Percentiles rank a stretch among this genome's conserved stretches.
Evolutionary conservation across 2,888 invertebrate species (phyloP).

Genomic region (Nymphalis polychloros): DNA sequence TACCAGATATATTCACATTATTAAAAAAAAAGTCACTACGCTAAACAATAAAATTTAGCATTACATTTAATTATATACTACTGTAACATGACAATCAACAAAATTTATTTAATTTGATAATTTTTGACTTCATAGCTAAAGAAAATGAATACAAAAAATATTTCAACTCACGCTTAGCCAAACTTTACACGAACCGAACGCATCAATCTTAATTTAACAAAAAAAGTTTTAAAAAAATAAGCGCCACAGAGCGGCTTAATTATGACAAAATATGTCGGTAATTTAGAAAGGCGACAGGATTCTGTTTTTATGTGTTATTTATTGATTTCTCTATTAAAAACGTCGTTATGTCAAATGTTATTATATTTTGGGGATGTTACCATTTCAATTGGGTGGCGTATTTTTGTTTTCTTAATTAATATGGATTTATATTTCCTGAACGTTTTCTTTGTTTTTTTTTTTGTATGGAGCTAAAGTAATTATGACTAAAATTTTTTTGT

Average conservation of each 20-base stretch:
- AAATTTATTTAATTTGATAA: too few species aligned
- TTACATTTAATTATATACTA: too few species aligned
- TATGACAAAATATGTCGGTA: constrained; percentile 76
- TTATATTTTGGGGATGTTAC: constrained; percentile 28
- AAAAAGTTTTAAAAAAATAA: constrained; percentile 55
- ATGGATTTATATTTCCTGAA: constrained; percentile 9
- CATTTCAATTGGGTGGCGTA: constrained; percentile 12
- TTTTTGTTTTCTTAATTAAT: constrained; percentile 11
- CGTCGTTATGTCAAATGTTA: constrained; percentile 34
- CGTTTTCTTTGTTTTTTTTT: neutral
- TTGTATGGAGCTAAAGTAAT: neutral
- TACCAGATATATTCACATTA: too few species aligned
- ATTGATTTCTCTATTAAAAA: constrained; percentile 49
- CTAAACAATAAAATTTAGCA: too few species aligned
- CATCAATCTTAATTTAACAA: constrained; percentile 50
- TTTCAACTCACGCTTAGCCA: constrained; percentile 30
- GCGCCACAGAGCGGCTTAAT: constrained; percentile 69
- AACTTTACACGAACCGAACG: constrained; percentile 33
- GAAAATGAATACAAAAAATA: neutral
- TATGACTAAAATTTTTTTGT: too few species aligned
- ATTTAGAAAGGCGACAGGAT: constrained; percentile 54
- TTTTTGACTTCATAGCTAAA: neutral
- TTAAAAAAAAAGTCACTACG: too few species aligned
- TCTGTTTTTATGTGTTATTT: constrained; percentile 55
- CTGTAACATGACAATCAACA: too few species aligned